Evolutionary conservation across 2,888 invertebrate genomes (phyloP).

Genomic region (Rutpela maculata): DNA sequence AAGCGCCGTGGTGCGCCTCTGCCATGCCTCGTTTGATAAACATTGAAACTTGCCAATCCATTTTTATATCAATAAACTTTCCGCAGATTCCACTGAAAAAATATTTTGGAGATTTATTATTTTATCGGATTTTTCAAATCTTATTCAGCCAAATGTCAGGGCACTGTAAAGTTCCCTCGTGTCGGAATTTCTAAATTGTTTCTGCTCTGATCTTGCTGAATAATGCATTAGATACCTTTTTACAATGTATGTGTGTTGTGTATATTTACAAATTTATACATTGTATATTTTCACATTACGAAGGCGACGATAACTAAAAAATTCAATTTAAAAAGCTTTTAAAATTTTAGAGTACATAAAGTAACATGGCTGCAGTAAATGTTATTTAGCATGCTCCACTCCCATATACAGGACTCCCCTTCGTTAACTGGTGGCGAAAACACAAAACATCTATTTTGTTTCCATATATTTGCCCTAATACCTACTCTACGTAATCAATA

Average conservation of each 20-base stretch:
- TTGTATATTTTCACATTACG: conserved; percentile 34
- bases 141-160: conserved; percentile 20
- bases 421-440: too few species aligned
- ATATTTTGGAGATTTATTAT: conserved; percentile 5
- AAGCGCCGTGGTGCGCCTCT: too few species aligned
- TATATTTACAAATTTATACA: conserved; percentile 34
- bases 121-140: conserved; percentile 22
- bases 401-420: too few species aligned
- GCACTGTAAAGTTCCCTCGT: neutral
- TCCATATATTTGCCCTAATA: too few species aligned
- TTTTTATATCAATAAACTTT: neutral
- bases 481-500: too few species aligned
- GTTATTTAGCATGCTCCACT: neutral
- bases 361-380: conserved; percentile 7
- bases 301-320: neutral
- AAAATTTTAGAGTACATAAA: conserved; percentile 27
- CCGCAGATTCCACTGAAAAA: neutral
- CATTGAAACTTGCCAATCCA: neutral
- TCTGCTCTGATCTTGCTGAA: conserved; percentile 34
- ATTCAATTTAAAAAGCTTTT: conserved; percentile 32
- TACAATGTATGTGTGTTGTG: conserved; percentile 8
- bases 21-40: neutral
- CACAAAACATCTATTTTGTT: too few species aligned
- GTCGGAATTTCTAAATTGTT: conserved; percentile 38
- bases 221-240: conserved; percentile 34